Evolutionary conservation across 2,888 invertebrate species (phyloP), one percentile per base, ranked within the genome.

Genomic region (Amorpha juglandis): DNA sequence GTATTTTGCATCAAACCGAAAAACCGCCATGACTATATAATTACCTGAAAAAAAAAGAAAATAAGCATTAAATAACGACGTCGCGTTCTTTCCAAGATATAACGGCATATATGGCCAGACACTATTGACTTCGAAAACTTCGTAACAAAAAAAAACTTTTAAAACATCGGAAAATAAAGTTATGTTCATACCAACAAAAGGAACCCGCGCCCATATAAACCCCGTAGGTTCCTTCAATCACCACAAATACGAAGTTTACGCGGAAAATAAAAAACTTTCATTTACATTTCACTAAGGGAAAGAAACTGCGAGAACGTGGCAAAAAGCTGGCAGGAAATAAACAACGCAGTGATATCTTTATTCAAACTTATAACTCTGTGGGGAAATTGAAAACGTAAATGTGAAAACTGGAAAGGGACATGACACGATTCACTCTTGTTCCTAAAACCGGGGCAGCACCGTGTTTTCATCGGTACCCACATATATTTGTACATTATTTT

Each of bases 371-470:
- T 52, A 72, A 69, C 72, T 66, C 58, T 67, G 70, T 74, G 68
- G 76, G 83, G 84, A 84, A 81, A 84, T 84, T 83, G 79, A 81
- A 82, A 81, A 79, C 76, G 76, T 75, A 77, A 77, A 79, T 55
- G 48, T 53, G 74, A 71, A 74, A 73, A 76, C 73, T 45, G 58
- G 38, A 42, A 58, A 58, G 58, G 58, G 42, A 42, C 58, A 58
- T 58, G 58, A 58, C 42, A 12, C 42, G 58, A 58, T 42, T 11
- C 38, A 38, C 19, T 12, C 35, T 38, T 11, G 19, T 9, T 58
- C 58, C 42, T 58, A 58, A n/a, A 58, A 58, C 11, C 19, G 38
- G 19, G 38, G 16, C 42, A 42, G 35, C 19, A 19, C 42, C 6
- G 42, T 19, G 58, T 42, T 42, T 6, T 11, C n/a, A 19, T n/a